Base-by-base conservation (phyloP, 2,797 vertebrate genomes). In the Alectoris magna region DNA sequence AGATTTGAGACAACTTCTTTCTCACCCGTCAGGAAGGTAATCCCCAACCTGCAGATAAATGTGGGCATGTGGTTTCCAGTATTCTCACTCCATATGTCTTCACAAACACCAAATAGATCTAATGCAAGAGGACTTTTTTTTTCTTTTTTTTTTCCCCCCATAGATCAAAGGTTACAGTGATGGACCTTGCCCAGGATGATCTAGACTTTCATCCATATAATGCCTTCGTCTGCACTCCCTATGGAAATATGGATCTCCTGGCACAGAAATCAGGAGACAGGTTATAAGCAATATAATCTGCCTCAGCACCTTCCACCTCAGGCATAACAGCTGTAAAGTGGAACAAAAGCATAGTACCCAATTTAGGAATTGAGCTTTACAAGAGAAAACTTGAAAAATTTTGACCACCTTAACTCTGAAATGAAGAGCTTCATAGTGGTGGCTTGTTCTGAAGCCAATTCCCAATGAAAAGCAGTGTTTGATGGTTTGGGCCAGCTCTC, bases 31-130 rank as follows among this genome's bases (percentile, higher is more conserved):
- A 82, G 43, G 23, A 95, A 94, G 87, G 82, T 94, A 95, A 87
- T 96, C 96, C 95, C 66, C 89, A 87, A n/a, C 66, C 39, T 93
- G 96, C 88, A 95, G 90, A 91, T 92, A 97, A 94, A 95, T 58
- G 82, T 4, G 6, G 77, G 66, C 53, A 95, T 94, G 94, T 94
- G 85, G 71, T 84, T 92, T 96, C 81, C 78, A 91, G 55, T 89
- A 74, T 80, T 94, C 95, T 93, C 95, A 87, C 67, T 94, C 80
- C 75, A 93, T 96, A 95, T 77, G 71, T 95, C 85, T 93, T 86
- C 53, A 79, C 67, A 94, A 95, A 92, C 91, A 96, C 91, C 94
- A 97, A 96, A 95, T 93, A 94, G 91, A 95, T 97, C 79, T 96
- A 89, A 84, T 29, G 34, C 49, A 88, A 88, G 43, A 92, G 56